Percentiles rank a stretch among this genome's conserved stretches.
These are phyloP conservation scores for Centroberyx gerrardi DNA, from an alignment of 2,797 vertebrate genomes.

Conservation along the genomic window DNA sequence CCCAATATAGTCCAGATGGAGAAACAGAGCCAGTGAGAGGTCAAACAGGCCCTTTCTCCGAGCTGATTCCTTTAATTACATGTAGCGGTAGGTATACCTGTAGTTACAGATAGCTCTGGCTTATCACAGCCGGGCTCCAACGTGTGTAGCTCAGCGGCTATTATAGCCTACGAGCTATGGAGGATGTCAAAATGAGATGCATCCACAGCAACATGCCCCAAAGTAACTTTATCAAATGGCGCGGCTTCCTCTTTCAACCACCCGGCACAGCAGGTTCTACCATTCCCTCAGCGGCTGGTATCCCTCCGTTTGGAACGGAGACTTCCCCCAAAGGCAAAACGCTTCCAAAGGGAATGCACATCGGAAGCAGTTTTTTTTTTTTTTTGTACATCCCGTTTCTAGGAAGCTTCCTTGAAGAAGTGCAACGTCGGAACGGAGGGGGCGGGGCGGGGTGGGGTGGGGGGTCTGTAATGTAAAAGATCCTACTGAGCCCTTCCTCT, in stretches of 20 bases:
- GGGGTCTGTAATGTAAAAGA: slow-evolving; percentile 29
- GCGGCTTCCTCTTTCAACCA: slow-evolving; percentile 42
- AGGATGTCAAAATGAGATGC: slow-evolving; percentile 43
- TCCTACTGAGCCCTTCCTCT: slow-evolving; percentile 15
- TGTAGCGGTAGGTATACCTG: not conserved
- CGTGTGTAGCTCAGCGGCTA: not conserved
- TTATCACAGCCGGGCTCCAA: not conserved
- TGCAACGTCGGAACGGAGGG: slow-evolving; percentile 24
- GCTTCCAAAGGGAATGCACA: slow-evolving; percentile 54
- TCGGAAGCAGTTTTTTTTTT: slow-evolving; percentile 27
- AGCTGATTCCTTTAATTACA: slow-evolving; percentile 2
- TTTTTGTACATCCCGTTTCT: slow-evolving; percentile 30
- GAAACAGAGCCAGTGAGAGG: not conserved
- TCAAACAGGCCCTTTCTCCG: not conserved
- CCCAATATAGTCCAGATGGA: not conserved
- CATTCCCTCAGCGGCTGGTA: slow-evolving; percentile 60
- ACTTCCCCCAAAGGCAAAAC: slow-evolving; percentile 60
- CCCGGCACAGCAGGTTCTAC: slow-evolving; percentile 27
- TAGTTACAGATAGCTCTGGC: not conserved
- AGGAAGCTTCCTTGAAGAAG: slow-evolving; percentile 51
- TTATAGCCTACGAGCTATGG: slow-evolving; percentile 4
- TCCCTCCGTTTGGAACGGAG: slow-evolving; percentile 28
- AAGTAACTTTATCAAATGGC: slow-evolving; percentile 62
- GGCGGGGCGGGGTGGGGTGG: slow-evolving; percentile 15
- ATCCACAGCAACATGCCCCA: slow-evolving; percentile 7